Evolutionary conservation across 2,797 vertebrate species (phyloP), one percentile per base, ranked within the genome.

Genomic region (Trichosurus vulpecula): DNA sequence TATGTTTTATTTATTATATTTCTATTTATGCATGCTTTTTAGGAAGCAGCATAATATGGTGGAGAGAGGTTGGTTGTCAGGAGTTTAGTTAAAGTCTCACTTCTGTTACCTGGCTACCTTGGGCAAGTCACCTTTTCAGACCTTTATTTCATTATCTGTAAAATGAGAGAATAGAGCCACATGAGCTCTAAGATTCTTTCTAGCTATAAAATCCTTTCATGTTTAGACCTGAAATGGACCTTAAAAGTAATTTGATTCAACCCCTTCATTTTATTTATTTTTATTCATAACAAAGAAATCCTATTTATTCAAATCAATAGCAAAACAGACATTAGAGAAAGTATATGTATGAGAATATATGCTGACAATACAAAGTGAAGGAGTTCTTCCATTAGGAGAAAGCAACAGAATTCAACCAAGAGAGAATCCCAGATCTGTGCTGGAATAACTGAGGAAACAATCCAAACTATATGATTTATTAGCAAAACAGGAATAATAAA

Each of bases 71-170:
- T 87, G 47, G 9, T 95, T 92, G 81, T 66, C 10, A 27, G 74
- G n/a, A 93, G 58, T 91, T 92, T 91, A 54, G 61, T 97, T 94
- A 14, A 93, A 87, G 3, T 91, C 56, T 90, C n/a, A 95, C 35
- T 90, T n/a, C 16, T 52, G 14, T 35, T 92, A 35, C 6, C 2
- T 14, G 19, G 0, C 11, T 66, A 66, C 5, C 11, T 57, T 30
- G 5, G 35, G 52, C 35, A 51, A 91, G 29, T 10, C n/a, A 16
- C 35, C 56, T 31, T 91, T n/a, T 53, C 52, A 93, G n/a, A 92
- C 19, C 0, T 3, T 11, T 22, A 4, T 92, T 93, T 90, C 51
- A 57, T 13, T 90, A 89, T 52, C 11, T 12, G 10, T 74, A 92
- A 95, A 51, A 30, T 0, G 25, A 11, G 57, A 52, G 92, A 4